Evolutionary conservation across 2,113 vertebrate species (phyloP).

Genomic region (Ibidorhyncha struthersii): DNA sequence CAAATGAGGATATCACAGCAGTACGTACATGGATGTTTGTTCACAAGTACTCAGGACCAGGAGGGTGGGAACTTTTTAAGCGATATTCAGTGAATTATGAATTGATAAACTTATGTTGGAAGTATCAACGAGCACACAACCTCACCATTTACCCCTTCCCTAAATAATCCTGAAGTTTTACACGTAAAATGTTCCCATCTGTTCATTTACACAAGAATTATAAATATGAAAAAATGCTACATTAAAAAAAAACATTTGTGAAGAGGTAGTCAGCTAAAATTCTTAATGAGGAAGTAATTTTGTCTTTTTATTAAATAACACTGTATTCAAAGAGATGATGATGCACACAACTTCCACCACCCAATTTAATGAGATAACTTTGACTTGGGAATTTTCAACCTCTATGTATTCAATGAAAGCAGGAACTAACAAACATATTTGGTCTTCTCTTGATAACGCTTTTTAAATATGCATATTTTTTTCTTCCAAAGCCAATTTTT

Average conservation of each 20-base stretch:
- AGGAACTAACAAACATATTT: conserved; percentile 2
- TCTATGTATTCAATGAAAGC: neutral
- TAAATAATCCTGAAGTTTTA: neutral
- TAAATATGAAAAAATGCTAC: neutral
- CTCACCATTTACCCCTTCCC: neutral
- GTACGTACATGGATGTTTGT: neutral
- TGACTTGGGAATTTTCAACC: neutral
- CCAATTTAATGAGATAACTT: neutral
- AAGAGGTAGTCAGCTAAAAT: conserved; percentile 8
- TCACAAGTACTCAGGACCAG: neutral
- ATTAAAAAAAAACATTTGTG: neutral
- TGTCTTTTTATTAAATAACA: neutral
- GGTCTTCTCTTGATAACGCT: neutral
- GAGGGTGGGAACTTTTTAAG: neutral
- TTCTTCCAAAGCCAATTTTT: neutral
- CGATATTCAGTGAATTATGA: neutral
- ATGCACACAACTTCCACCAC: neutral
- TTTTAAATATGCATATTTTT: neutral
- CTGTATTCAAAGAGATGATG: neutral
- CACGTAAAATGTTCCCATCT: neutral
- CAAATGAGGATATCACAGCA: neutral
- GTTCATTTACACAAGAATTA: conserved; percentile 8
- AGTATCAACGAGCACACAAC: neutral
- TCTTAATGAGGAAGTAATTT: neutral
- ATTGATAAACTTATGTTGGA: neutral